Evolutionary conservation across 2,888 invertebrate species (phyloP).

Genomic region (Halictus quadricinctus): DNA sequence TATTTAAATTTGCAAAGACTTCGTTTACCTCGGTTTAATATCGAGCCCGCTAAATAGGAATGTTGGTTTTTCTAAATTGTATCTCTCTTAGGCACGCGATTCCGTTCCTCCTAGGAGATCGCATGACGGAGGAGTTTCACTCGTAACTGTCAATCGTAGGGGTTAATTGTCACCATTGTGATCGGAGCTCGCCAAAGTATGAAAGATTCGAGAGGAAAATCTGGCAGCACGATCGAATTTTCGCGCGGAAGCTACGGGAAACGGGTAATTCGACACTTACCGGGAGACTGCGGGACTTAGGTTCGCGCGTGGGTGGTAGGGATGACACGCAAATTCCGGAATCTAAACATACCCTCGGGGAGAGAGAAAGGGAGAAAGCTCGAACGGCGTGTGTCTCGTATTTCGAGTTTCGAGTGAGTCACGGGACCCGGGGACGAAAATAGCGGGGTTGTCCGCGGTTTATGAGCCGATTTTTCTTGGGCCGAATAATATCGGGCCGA

Average conservation of each 20-base stretch:
- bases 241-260: constrained; percentile 30
- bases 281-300: constrained; percentile 49
- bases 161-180: too few relatives aligned
- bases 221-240: background rate
- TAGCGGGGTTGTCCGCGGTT: constrained; percentile 58
- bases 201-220: background rate
- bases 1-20: background rate
- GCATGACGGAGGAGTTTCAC: background rate
- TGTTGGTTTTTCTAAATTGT: background rate
- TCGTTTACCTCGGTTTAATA: background rate
- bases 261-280: constrained; percentile 74
- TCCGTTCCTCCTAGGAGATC: background rate
- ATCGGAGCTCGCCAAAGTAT: too few relatives aligned
- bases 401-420: constrained; percentile 63
- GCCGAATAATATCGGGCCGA: constrained; percentile 25
- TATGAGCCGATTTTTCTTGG: constrained; percentile 33
- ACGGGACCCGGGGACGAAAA: constrained; percentile 69
- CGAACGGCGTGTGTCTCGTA: constrained; percentile 55
- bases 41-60: background rate
- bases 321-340: constrained; percentile 72
- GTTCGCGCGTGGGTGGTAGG: constrained; percentile 51
- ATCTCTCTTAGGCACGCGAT: background rate
- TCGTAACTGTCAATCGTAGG: background rate
- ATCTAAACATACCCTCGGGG: constrained; percentile 76
- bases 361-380: constrained; percentile 39